Evolutionary conservation across 2,113 vertebrate genomes (phyloP).

Genomic region (Gymnarchus niloticus): DNA sequence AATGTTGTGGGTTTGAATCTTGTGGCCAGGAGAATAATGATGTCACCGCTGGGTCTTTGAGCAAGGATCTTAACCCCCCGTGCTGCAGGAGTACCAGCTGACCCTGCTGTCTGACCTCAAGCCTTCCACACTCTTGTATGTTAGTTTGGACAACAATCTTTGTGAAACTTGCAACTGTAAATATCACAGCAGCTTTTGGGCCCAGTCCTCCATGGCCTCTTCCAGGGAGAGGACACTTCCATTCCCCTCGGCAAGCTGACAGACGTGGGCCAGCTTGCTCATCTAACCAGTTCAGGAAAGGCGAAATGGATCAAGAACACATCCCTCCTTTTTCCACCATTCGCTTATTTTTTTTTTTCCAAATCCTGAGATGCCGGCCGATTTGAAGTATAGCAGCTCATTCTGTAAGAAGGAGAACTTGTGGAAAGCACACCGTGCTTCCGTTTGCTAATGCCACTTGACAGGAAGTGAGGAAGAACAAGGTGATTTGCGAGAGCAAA

Average conservation of each 20-base stretch:
- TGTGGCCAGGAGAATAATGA: too few species aligned
- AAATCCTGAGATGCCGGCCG: neutral
- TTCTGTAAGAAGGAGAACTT: neutral
- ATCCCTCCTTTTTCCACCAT: neutral
- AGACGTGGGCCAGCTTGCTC: neutral
- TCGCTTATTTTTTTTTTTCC: neutral
- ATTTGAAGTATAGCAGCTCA: neutral
- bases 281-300: neutral
- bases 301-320: neutral
- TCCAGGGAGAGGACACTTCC: neutral
- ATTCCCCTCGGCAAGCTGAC: neutral
- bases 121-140: too few species aligned
- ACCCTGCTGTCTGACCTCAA: too few species aligned
- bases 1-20: too few species aligned
- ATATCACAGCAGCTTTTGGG: too few species aligned
- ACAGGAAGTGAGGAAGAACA: constrained; percentile 17
- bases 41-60: too few species aligned
- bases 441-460: neutral
- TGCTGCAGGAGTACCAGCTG: too few species aligned
- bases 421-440: neutral
- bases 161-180: too few species aligned
- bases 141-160: too few species aligned
- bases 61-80: too few species aligned
- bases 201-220: neutral
- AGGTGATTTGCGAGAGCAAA: neutral